Percentiles rank a stretch among this genome's conserved stretches.
Evolutionary conservation across 2,797 vertebrate species (phyloP).

Genomic region (Choloepus didactylus): DNA sequence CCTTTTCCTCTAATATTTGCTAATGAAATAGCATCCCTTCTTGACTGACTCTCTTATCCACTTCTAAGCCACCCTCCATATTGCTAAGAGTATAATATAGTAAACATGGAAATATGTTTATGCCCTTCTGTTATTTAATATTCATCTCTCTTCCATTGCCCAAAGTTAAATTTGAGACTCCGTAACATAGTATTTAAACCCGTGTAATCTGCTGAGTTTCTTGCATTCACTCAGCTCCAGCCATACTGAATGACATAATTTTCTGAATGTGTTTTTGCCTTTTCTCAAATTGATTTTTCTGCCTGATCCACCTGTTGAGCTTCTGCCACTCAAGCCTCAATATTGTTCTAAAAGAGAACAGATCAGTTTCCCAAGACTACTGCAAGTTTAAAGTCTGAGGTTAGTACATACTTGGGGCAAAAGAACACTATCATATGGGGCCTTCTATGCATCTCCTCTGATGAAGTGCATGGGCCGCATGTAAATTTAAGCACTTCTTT

Average conservation of each 20-base stretch:
- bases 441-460: neutral
- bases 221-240: neutral
- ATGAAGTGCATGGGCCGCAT: neutral
- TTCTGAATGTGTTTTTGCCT: neutral
- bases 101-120: neutral
- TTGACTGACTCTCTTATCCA: neutral
- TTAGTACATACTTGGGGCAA: neutral
- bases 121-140: neutral
- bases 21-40: neutral
- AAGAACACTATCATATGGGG: neutral
- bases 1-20: neutral
- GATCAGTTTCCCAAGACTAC: neutral
- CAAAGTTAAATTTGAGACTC: neutral
- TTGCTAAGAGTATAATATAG: neutral
- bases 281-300: conserved; percentile 22
- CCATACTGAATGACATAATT: neutral
- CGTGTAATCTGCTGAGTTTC: neutral
- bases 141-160: neutral
- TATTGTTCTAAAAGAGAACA: neutral
- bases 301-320: neutral
- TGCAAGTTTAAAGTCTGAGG: neutral
- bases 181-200: neutral
- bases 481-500: neutral
- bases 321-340: neutral
- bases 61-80: neutral